Evolutionary conservation across 2,888 invertebrate species (phyloP).

Genomic region (Lasioglossum zephyrum): DNA sequence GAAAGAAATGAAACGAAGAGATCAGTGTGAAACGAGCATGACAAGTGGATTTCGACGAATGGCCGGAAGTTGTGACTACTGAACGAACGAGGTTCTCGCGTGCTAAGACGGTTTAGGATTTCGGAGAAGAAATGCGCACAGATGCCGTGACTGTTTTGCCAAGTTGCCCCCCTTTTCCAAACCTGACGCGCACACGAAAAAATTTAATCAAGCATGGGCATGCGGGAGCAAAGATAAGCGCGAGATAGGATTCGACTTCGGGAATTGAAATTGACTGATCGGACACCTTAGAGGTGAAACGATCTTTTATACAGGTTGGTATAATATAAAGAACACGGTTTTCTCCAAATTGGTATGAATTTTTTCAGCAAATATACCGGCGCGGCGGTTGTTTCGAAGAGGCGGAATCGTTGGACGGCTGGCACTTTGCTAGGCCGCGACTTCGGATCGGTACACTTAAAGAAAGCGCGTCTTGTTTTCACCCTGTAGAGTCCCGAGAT

Average conservation of each 20-base stretch:
- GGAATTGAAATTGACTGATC: background rate
- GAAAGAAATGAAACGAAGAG: background rate
- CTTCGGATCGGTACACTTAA: constrained; percentile 59
- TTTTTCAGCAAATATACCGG: background rate
- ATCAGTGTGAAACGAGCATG: background rate
- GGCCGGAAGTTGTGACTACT: constrained; percentile 20
- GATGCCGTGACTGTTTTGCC: constrained; percentile 50
- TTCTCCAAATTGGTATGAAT: background rate
- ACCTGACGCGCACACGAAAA: constrained; percentile 49
- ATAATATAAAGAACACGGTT: background rate
- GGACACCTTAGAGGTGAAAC: background rate
- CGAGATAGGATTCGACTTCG: background rate
- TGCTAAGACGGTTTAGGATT: constrained; percentile 48
- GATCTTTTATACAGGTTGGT: background rate
- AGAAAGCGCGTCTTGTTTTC: constrained; percentile 65
- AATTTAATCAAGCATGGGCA: background rate
- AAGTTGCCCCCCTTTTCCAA: constrained; percentile 44
- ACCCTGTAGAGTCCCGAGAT: constrained; percentile 61
- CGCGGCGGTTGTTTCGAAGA: background rate
- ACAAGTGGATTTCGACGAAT: background rate
- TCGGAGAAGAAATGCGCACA: constrained; percentile 42
- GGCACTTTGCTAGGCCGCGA: constrained; percentile 33
- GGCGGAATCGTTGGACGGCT: background rate
- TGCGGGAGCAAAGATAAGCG: background rate
- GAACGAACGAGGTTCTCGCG: constrained; percentile 36